Evolutionary conservation across 2,113 vertebrate genomes (phyloP), one percentile per base, ranked within the genome.

Genomic region (Sebastes schlegelii): DNA sequence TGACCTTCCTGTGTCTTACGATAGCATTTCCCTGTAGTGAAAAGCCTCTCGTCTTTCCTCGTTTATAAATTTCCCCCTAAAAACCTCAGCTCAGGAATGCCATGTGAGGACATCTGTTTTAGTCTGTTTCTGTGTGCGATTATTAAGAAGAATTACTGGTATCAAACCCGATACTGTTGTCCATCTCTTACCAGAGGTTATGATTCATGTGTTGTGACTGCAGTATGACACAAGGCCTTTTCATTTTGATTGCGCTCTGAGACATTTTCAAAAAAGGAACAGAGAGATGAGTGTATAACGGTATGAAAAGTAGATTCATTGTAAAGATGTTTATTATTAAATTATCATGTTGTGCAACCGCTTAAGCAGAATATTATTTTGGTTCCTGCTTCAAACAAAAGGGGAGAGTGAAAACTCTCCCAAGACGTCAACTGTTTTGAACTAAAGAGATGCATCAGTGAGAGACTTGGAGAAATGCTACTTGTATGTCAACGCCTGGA

Each of bases 401-500:
- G 17, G 0, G 5, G 14, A 26, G 66, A 43, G 17, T 23, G 12
- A 54, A 68, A 77, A 55, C 34, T 64, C 34, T 61, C 40, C 34
- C 19, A 75, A 75, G 49, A 60, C 49, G 61, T 61, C 13, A 66
- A 79, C 51, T 54, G 42, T 60, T 83, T 62, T 40, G 54, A 71
- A 46, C 2, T 64, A 55, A 76, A 71, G 51, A 83, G 68, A 89
- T 74, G 80, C 86, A 84, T 72, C 63, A 72, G 86, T 74, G 80
- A 80, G 80, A 86, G 84, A 86, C 82, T 92, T 87, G 73, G 77
- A 85, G 87, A 76, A 91, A 85, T 85, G 76, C 72, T 75, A 82
- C 91, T 91, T 93, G 87, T 88, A 84, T 92, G 90, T 94, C 84
- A 76, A 85, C 14, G 81, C 76, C 75, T 71, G 86, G 86, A 92